Conservation (phyloP, 2,888 invertebrate species). For the Beris morrisii region DNA sequence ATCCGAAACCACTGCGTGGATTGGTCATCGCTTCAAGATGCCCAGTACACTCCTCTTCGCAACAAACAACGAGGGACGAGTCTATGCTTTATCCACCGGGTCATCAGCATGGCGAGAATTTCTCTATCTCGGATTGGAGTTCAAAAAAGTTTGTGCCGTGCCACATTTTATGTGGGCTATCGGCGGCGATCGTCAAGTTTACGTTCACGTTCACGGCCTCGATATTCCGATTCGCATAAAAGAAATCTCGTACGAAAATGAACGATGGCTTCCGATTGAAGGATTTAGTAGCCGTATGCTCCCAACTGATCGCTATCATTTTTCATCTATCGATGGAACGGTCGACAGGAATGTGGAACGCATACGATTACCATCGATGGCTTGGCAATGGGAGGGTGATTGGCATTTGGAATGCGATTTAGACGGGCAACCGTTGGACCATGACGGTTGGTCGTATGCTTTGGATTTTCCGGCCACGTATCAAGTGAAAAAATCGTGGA, state of each 20-base stretch:
- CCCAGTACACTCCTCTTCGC: slow-evolving; percentile 77
- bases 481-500: slow-evolving; percentile 80
- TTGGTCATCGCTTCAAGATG: slow-evolving; percentile 56
- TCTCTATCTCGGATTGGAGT: slow-evolving; percentile 81
- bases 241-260: slow-evolving; percentile 91
- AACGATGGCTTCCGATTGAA: slow-evolving; percentile 89
- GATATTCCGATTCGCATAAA: slow-evolving; percentile 88
- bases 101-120: slow-evolving; percentile 85
- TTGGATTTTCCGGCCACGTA: slow-evolving; percentile 87
- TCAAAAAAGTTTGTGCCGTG: slow-evolving; percentile 84
- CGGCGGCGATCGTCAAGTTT: slow-evolving; percentile 90
- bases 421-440: slow-evolving; percentile 83
- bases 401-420: slow-evolving; percentile 85
- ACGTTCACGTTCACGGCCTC: slow-evolving; percentile 85
- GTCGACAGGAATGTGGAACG: slow-evolving; percentile 76
- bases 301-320: slow-evolving; percentile 85
- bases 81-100: slow-evolving; percentile 79
- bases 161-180: slow-evolving; percentile 90
- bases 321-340: slow-evolving; percentile 82
- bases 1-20: slow-evolving; percentile 13
- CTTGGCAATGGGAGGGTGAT: slow-evolving; percentile 96
- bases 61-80: slow-evolving; percentile 85
- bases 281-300: slow-evolving; percentile 81
- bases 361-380: slow-evolving; percentile 87
- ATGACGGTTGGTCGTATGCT: slow-evolving; percentile 93